These are phyloP conservation scores for Tetraneura akinire DNA, from an alignment of 1,140 invertebrate genomes.

Conservation along the genomic window DNA sequence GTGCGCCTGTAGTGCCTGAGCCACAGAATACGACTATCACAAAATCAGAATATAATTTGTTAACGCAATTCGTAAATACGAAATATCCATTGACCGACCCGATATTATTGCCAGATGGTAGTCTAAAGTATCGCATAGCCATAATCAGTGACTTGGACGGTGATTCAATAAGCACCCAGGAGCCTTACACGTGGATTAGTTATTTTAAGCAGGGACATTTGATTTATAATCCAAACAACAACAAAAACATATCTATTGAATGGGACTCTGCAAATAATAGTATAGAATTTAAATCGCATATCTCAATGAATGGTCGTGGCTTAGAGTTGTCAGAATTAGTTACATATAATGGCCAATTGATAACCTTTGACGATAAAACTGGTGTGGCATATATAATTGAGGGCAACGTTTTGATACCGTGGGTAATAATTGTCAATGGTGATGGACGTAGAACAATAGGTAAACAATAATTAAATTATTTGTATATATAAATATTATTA, in stretches of 20 bases:
- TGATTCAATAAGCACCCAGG: slow-evolving; percentile 70
- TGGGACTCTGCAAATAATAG: slow-evolving; percentile 69
- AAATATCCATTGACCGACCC: slow-evolving; percentile 84
- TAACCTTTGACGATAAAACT: slow-evolving; percentile 95
- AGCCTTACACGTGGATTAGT: slow-evolving; percentile 64
- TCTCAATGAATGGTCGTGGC: slow-evolving; percentile 81
- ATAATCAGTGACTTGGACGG: slow-evolving; percentile 90
- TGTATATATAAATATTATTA: too few species aligned
- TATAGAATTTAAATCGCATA: slow-evolving; percentile 68
- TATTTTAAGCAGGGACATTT: slow-evolving; percentile 64
- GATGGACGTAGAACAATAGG: slow-evolving; percentile 79
- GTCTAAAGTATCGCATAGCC: slow-evolving; percentile 76
- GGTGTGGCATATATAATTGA: slow-evolving; percentile 88
- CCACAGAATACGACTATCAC: not conserved
- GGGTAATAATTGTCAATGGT: slow-evolving; percentile 90
- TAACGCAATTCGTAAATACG: slow-evolving; percentile 61
- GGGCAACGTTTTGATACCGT: slow-evolving; percentile 72
- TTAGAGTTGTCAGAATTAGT: slow-evolving; percentile 98
- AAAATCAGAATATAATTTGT: too few species aligned
- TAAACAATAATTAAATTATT: slow-evolving; percentile 55
- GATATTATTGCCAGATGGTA: slow-evolving; percentile 64
- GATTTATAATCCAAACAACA: slow-evolving; percentile 65
- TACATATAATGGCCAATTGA: slow-evolving; percentile 87
- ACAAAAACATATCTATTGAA: slow-evolving; percentile 66
- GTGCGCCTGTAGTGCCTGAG: not conserved